Base-by-base conservation (phyloP, 2,888 invertebrate genomes). In the Germaria angustata region DNA sequence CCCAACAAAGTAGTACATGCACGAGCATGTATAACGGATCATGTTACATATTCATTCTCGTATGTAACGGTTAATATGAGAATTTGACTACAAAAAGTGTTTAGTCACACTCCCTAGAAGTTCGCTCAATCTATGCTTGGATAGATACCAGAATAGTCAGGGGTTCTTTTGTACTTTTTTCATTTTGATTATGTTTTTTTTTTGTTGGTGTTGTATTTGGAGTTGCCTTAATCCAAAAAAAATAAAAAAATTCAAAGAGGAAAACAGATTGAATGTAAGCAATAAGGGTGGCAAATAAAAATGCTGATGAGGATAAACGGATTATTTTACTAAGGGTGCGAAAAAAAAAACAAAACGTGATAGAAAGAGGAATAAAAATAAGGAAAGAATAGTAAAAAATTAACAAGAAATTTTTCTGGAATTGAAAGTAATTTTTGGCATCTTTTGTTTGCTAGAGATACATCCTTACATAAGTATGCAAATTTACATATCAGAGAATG, bases 131-230 rank as follows among this genome's bases (percentile, higher is more conserved):
- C 57, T 44, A 59, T 51, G 34, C 41, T 79, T 51, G 79, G 44
- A 78, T 78, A 68, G 63, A 59, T 53, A 72, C 57, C 32, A 69
- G 72, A 75, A 51, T 13, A 61, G 34, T 41, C 79, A 44, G 32
- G 51, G 34, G 17, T 46, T 13, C 7, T 24, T 28, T 28, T 39
- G 9, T 4, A 13, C 41, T 39, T 13, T 46, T 39, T 28, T 15
- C 13, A 28, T 11, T 59, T 24, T 36, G 24, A 5, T 11, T 39
- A n/a, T 55, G 15, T 68, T 22, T 8, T 41, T 53, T 66, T 41
- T 5, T 46, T 66, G 15, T 41, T 41, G 41, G 34, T 61, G 20
- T 59, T 57, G 17, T 9, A 55, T 11, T 34, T 65, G 32, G n/a
- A 22, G 20, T 55, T 46, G 65, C 41, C 46, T 28, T 63, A 65